Base-by-base conservation (phyloP, 2,888 invertebrate genomes). In the Rhimphoctona megacephalus region DNA sequence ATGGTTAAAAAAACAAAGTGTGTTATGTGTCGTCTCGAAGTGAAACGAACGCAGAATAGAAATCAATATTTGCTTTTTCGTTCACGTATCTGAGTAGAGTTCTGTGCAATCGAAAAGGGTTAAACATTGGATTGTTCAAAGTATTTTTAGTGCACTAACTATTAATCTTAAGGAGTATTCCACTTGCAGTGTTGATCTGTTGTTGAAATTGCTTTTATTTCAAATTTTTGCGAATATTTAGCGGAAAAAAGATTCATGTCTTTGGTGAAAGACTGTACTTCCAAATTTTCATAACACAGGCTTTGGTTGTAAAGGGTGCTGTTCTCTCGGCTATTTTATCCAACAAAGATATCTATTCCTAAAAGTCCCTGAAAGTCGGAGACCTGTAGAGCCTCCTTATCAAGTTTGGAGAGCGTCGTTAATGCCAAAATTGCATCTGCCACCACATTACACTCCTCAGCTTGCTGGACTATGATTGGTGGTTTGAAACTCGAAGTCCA, bases 301-400 rank as follows among this genome's bases (percentile, higher is more conserved):
- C 57, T 36, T 66, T 52, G 81, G 72, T 66, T 77, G 70, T 76
- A 52, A 70, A 69, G 30, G 66, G 77, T 83, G 72, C 83, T 86
- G 77, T 76, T 79, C 30, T 25, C 0, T 49, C 64, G 76, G 76
- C 80, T 80, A 77, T 70, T 76, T 67, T 39, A 70, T 52, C 76
- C 49, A 70, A n/a, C 54, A 8, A 36, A 36, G 36, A 36, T 36
- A 6, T 36, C 36, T 36, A 36, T 36, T 36, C 36, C 6, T 36
- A 6, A 36, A 36, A 36, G 6, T 36, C 36, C 36, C 6, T 36
- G 36, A 36, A 6, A 36, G 4, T 36, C 1, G 36, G 6, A 36
- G 6, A 36, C 36, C 36, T 36, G 36, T 36, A 39, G 39, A 9
- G 19, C 19, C 52, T 69, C 66, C 39, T 82, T 80, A 76, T 72